Evolutionary conservation across 2,113 vertebrate genomes (phyloP).

Genomic region (Steatornis caripensis): DNA sequence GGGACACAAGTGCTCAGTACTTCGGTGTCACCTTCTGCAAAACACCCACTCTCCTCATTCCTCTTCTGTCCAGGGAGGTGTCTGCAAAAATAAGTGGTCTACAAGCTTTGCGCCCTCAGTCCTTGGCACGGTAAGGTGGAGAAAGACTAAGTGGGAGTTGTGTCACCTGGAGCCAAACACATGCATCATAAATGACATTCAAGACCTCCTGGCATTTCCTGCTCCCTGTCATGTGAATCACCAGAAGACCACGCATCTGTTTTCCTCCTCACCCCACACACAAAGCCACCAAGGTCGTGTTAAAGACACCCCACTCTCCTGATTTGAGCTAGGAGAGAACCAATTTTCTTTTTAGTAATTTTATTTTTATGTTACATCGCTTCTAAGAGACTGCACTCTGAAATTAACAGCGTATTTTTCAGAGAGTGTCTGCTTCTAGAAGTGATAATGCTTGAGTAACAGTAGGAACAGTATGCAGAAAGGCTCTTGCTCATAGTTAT

Average conservation of each 20-base stretch:
- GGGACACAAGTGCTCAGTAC: not conserved
- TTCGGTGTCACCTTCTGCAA: not conserved
- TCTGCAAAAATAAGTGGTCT: not conserved
- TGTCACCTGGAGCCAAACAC: not conserved
- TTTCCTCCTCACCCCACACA: not conserved
- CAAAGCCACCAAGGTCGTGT: not conserved
- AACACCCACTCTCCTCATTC: fast-evolving
- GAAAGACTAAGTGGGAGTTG: not conserved
- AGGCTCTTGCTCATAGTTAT: too few relatives aligned
- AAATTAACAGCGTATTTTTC: too few relatives aligned
- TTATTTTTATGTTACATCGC: too few relatives aligned
- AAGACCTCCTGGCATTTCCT: not conserved
- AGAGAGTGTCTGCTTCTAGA: too few relatives aligned
- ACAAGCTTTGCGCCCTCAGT: not conserved
- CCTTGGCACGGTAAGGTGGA: not conserved
- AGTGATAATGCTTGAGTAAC: too few relatives aligned
- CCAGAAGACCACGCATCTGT: not conserved
- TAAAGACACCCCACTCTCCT: not conserved
- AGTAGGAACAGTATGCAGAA: too few relatives aligned
- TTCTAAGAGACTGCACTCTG: too few relatives aligned
- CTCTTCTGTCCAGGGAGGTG: not conserved
- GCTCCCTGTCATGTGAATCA: not conserved
- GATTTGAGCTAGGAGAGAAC: too few relatives aligned
- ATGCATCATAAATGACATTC: not conserved
- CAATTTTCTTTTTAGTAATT: too few relatives aligned